Evolutionary conservation across 2,888 invertebrate species (phyloP).

Genomic region (Agriopis marginaria): DNA sequence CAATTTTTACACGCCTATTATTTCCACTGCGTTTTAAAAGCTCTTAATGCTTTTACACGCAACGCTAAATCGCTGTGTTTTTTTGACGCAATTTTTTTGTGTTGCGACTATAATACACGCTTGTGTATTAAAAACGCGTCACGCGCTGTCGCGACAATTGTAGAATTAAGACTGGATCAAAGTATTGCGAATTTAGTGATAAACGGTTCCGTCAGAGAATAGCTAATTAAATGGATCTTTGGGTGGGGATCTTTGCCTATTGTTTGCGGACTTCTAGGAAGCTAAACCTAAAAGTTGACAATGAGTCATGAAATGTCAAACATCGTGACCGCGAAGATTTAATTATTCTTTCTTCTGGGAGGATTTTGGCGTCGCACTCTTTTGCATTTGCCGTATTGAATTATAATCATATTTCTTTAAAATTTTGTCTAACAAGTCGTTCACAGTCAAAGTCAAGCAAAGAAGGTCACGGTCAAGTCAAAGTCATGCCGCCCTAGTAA

Average conservation of each 20-base stretch:
- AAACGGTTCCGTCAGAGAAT: conserved; percentile 10
- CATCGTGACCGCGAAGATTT: too few species aligned
- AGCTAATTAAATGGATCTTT: background rate
- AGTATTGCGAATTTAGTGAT: conserved; percentile 19
- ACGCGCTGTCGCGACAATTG: conserved; percentile 5
- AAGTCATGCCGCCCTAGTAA: too few species aligned
- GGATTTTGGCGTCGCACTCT: too few species aligned
- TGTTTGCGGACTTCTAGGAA: background rate
- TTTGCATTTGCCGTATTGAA: too few species aligned
- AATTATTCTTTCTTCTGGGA: too few species aligned
- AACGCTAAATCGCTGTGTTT: background rate
- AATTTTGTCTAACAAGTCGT: too few species aligned
- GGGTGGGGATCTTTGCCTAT: conserved; percentile 1
- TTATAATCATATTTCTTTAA: too few species aligned
- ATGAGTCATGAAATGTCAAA: too few species aligned
- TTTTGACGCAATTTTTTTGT: background rate
- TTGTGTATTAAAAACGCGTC: background rate
- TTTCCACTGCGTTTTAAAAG: background rate
- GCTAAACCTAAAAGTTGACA: background rate
- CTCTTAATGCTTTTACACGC: background rate
- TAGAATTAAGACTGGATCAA: conserved; percentile 6
- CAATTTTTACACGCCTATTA: background rate
- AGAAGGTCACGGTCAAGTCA: too few species aligned
- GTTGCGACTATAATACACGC: conserved; percentile 1
- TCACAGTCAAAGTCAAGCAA: too few species aligned